Evolutionary conservation across 2,113 vertebrate genomes (phyloP), one percentile per base, ranked within the genome.

Genomic region (Dryoscopus gambensis): DNA sequence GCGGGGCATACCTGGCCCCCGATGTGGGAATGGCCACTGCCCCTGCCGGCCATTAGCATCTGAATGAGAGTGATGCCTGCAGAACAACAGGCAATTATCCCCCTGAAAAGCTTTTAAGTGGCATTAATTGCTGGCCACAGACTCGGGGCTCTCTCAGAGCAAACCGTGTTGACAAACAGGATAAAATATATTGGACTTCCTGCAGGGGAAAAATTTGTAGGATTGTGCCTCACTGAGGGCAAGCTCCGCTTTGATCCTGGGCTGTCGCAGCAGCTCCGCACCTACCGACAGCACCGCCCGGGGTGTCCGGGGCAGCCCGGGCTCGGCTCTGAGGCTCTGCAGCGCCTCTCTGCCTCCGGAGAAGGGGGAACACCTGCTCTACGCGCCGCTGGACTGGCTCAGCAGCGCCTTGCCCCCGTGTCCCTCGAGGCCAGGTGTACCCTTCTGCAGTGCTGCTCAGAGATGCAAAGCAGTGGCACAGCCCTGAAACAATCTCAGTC

Each of bases 41-140:
- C 78, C 95, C 95, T 33, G 79, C 73, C 79, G 76, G 40, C 57
- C 57, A 92, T 97, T 96, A 96, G 67, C 96, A 97, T 97, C 84
- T 97, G 88, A 97, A 97, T 96, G 88, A 64, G 90, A 87, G 83
- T 21, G 92, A 44, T 92, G 95, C 84, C 93, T 97, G 93, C 84
- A 60, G 85, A 95, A 97, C 90, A 96, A 96, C 95, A 90, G 88
- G 84, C 90, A 96, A 97, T 97, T 97, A 96, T 96, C 93, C 91
- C 68, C 2, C 74, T 96, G 90, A 95, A 97, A 97, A 94, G 93
- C 95, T 95, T 94, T 94, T 97, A 96, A 97, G 94, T 96, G 95
- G 91, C 97, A 93, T 96, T 97, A 97, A 97, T 96, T 96, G 93
- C 95, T 84, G 95, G 64, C 93, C 93, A 19, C 89, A 86, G 90